These are phyloP conservation scores for Matsumurasca onukii DNA, from an alignment of 1,140 invertebrate species.

Conservation along the genomic window DNA sequence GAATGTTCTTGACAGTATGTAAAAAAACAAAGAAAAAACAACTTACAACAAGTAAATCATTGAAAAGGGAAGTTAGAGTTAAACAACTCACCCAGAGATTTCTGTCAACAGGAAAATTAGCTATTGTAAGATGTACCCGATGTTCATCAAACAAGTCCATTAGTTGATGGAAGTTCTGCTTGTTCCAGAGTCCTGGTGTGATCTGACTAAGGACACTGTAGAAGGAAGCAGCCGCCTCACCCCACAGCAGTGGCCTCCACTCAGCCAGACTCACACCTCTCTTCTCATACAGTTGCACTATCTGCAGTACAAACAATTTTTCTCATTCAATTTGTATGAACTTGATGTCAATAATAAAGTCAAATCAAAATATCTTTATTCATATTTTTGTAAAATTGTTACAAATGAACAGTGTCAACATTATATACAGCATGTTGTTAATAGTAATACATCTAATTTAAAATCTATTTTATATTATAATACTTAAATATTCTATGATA, in stretches of 20 bases:
- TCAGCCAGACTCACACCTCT: constrained; percentile 59
- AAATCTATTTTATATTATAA: no score
- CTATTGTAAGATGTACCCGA: constrained; percentile 63
- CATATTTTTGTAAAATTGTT: no score
- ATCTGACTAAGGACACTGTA: constrained; percentile 64
- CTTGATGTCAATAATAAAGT: no score
- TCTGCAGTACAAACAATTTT: constrained; percentile 41
- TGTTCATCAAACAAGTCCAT: constrained; percentile 66
- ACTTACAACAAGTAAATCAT: no score
- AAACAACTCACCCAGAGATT: constrained; percentile 32
- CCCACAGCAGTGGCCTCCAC: constrained; percentile 78
- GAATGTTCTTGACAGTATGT: no score
- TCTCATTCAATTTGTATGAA: not conserved
- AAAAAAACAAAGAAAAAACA: no score
- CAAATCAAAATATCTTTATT: no score
- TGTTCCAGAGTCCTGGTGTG: constrained; percentile 62
- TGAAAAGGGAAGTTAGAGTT: no score
- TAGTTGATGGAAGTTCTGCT: constrained; percentile 68
- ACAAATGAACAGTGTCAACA: no score
- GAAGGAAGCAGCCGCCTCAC: constrained; percentile 69
- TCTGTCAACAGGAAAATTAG: constrained; percentile 60
- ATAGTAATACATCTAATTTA: no score
- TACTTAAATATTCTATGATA: no score
- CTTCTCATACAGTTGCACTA: constrained; percentile 63
- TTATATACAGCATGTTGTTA: no score